Percentiles rank a stretch among this genome's conserved stretches.
Conservation (phyloP, 2,797 vertebrate genomes). For the Hoplostethus mediterraneus region DNA sequence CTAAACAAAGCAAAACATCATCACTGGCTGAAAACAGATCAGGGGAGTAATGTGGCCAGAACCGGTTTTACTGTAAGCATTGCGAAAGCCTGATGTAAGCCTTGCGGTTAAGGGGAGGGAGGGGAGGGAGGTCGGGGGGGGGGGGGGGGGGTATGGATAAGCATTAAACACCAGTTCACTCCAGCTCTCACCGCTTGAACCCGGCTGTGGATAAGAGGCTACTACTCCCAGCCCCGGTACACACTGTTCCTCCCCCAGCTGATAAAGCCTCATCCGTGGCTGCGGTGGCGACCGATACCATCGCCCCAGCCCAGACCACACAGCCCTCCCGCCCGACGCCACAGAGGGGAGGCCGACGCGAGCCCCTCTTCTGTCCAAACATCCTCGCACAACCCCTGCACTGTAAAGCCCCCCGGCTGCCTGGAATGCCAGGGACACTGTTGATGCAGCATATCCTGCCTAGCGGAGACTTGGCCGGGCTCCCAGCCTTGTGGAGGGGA, state of each 20-base stretch:
- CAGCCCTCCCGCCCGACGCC: background rate
- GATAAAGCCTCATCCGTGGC: slow-evolving; percentile 15
- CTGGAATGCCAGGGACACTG: slow-evolving; percentile 49
- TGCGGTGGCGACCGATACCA: slow-evolving; percentile 13
- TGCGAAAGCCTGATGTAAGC: background rate
- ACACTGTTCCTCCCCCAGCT: slow-evolving; percentile 1
- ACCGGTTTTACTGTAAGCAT: background rate
- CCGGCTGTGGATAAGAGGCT: background rate
- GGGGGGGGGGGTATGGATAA: background rate
- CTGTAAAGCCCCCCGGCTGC: slow-evolving; percentile 28
- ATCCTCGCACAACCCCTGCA: slow-evolving; percentile 52
- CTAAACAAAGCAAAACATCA: background rate
- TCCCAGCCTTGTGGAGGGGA: slow-evolving; percentile 39
- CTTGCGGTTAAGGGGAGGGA: background rate
- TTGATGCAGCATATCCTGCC: slow-evolving; percentile 62
- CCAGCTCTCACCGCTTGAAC: background rate
- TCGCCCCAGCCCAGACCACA: slow-evolving; percentile 22
- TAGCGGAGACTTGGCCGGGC: slow-evolving; percentile 40
- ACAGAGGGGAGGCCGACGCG: slow-evolving; percentile 8
- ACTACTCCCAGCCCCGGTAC: background rate
- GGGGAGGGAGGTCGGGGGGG: background rate
- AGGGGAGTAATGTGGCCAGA: background rate
- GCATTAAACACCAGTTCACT: background rate
- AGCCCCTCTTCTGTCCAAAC: slow-evolving; percentile 50
- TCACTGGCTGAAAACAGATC: background rate